Percentiles rank a stretch among this genome's conserved stretches.
Evolutionary conservation across 2,888 invertebrate species (phyloP).

Genomic region (Heliconius erato): DNA sequence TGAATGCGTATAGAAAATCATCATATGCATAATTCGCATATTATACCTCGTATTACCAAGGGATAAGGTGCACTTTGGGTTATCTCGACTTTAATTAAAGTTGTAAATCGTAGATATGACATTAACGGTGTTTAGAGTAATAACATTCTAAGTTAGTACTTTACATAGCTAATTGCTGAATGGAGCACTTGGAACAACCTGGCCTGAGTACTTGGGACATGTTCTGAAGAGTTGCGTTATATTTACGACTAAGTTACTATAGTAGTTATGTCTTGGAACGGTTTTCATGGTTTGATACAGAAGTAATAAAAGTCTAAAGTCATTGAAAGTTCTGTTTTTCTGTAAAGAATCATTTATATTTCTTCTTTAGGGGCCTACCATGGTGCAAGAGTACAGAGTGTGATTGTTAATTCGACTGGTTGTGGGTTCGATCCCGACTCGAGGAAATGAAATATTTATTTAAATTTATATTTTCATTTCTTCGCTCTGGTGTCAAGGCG

Average conservation of each 20-base stretch:
- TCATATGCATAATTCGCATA: constrained; percentile 52
- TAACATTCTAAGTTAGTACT: constrained; percentile 51
- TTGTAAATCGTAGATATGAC: constrained; percentile 50
- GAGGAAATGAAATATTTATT: no score
- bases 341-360: no score
- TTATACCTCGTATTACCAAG: constrained; percentile 50
- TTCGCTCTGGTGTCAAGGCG: no score
- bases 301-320: no score
- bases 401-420: no score
- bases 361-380: no score
- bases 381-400: no score
- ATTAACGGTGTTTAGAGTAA: constrained; percentile 69
- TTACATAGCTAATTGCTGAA: constrained; percentile 34
- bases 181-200: constrained; percentile 13
- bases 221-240: not conserved
- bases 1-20: constrained; percentile 61
- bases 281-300: not conserved
- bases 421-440: no score
- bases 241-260: not conserved
- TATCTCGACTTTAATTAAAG: constrained; percentile 34
- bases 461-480: no score
- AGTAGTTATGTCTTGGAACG: not conserved
- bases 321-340: no score
- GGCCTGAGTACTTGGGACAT: not conserved
- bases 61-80: constrained; percentile 50